A percentile compares a stretch with the other conserved stretches of the same genome.
These are phyloP conservation scores for Ambastaia sidthimunki DNA, from an alignment of 2,797 vertebrate genomes.

Conservation along the genomic window DNA sequence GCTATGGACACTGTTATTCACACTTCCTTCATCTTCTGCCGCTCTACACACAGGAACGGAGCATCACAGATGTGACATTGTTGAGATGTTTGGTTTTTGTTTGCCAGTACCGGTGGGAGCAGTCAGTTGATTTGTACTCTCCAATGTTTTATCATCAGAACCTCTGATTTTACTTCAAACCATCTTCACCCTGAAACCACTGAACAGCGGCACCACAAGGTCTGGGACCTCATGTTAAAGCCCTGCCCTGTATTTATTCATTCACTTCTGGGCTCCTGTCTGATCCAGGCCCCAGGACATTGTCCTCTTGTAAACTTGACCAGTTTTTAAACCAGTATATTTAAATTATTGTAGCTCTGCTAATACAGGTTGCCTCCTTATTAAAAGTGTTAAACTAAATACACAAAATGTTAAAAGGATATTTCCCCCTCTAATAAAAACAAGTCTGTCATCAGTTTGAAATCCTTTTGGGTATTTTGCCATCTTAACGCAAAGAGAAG, in stretches of 20 bases:
- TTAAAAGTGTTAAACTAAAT: neutral
- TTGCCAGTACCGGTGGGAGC: neutral
- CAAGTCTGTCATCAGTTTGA: neutral
- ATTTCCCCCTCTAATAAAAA: neutral
- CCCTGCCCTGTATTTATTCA: neutral
- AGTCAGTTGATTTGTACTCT: neutral
- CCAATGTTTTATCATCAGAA: neutral
- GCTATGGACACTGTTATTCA: conserved; percentile 31
- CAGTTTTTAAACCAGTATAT: neutral
- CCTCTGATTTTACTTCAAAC: neutral
- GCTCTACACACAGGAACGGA: neutral
- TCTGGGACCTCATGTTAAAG: neutral
- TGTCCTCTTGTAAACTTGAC: neutral
- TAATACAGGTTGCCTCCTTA: neutral
- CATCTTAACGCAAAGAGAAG: neutral
- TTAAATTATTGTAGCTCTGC: neutral
- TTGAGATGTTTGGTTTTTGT: neutral
- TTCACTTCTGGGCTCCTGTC: neutral
- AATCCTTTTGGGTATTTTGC: neutral
- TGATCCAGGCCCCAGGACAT: neutral
- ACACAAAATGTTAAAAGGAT: neutral
- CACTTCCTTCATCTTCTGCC: neutral
- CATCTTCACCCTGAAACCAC: neutral
- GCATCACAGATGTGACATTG: neutral
- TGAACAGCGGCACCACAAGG: neutral